Conservation (phyloP, 2,113 vertebrate species). For the Odobenus rosmarus region DNA sequence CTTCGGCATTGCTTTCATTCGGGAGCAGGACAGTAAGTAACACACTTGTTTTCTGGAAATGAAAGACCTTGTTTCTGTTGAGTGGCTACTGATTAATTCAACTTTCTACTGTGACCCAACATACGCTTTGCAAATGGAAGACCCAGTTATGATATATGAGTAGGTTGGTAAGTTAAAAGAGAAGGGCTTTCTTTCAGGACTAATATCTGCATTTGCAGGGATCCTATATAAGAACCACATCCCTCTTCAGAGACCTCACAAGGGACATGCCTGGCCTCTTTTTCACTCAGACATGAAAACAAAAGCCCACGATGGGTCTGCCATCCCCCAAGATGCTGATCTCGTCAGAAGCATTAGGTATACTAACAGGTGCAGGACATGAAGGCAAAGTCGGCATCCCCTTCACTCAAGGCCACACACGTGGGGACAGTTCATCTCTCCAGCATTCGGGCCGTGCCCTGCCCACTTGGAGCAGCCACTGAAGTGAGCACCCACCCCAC, state of each 20-base stretch:
- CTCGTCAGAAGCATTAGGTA: neutral
- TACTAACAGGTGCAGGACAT: neutral
- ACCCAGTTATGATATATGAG: neutral
- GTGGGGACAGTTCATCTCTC: constrained; percentile 60
- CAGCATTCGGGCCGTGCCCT: neutral
- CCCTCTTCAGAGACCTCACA: neutral
- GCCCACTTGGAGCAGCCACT: constrained; percentile 14
- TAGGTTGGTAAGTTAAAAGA: neutral
- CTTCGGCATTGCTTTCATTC: neutral
- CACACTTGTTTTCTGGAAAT: neutral
- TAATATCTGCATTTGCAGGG: neutral
- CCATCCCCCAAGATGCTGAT: neutral
- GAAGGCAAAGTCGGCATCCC: neutral
- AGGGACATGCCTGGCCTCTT: neutral
- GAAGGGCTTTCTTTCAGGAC: neutral
- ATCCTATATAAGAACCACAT: neutral
- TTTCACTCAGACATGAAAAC: neutral
- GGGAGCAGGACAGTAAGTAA: neutral
- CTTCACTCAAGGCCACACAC: constrained; percentile 60
- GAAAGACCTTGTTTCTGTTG: neutral
- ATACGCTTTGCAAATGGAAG: neutral
- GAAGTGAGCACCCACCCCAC: constrained; percentile 15
- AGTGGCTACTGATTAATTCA: neutral
- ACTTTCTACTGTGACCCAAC: neutral
- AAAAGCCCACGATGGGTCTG: neutral